phyloP scores from a whole-genome alignment of 30 jellyfish, hydroid and myxozoan species.

The Cassiopea andromeda region DNA sequence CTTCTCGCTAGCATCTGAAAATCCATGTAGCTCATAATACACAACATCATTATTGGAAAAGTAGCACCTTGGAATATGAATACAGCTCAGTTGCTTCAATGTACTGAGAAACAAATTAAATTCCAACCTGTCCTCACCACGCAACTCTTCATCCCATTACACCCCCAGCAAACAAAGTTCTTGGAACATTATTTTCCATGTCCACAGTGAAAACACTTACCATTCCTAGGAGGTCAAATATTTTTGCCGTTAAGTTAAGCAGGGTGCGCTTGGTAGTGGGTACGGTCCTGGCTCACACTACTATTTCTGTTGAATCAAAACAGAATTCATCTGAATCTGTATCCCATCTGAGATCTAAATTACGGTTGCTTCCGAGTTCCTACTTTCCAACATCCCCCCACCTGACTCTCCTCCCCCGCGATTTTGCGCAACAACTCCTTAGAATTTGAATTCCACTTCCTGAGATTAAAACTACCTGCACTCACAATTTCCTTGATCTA shows the following conservation, averaged over 20 bases:
- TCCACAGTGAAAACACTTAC: neutral
- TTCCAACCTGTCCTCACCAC: neutral
- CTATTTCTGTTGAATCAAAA: neutral
- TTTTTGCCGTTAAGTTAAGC: neutral
- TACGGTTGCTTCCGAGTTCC: neutral
- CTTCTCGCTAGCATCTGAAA: neutral
- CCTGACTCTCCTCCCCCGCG: neutral
- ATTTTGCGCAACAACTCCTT: neutral
- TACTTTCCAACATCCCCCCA: neutral
- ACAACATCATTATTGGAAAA: slow-evolving; percentile 1
- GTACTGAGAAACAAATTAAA: neutral
- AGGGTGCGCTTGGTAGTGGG: neutral
- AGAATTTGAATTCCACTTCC: neutral
- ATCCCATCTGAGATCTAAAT: neutral
- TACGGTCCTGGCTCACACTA: neutral
- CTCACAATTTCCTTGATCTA: neutral
- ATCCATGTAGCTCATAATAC: neutral
- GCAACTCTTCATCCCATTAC: neutral
- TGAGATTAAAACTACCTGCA: neutral
- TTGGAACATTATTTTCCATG: neutral
- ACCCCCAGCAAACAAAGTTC: neutral
- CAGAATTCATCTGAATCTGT: neutral
- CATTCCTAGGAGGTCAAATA: neutral
- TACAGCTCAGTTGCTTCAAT: neutral
- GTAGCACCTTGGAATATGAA: neutral